These are phyloP conservation scores for Neodontobutis hainanensis DNA, from an alignment of 2,113 vertebrate species.

Conservation along the genomic window DNA sequence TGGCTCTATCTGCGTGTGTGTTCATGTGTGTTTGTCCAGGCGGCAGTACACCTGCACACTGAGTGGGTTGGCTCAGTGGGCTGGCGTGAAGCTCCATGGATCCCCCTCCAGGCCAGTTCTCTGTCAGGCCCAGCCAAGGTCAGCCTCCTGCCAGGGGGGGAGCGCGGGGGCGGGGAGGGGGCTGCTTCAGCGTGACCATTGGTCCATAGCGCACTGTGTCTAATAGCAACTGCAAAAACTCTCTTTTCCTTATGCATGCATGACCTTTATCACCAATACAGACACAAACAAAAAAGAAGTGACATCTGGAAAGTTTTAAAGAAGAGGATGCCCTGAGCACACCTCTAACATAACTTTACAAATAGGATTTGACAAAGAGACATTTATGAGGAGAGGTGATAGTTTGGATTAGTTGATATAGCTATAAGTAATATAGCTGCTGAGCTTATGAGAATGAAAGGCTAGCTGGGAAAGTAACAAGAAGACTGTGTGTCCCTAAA, in stretches of 20 bases:
- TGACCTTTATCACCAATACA: conserved; percentile 58
- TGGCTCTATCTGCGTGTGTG: conserved; percentile 41
- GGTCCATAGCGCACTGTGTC: conserved; percentile 77
- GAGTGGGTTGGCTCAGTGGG: conserved; percentile 73
- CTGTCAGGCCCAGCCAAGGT: conserved; percentile 79
- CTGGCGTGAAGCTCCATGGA: conserved; percentile 68
- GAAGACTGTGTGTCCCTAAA: conserved; percentile 62
- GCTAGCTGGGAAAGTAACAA: conserved; percentile 63
- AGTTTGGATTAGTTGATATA: conserved; percentile 45
- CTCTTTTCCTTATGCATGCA: conserved; percentile 31
- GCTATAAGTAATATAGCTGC: conserved; percentile 39
- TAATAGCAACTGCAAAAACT: conserved; percentile 81
- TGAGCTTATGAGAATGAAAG: conserved; percentile 48
- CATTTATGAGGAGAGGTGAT: conserved; percentile 27
- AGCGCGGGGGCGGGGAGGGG: conserved; percentile 32
- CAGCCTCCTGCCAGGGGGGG: conserved; percentile 65
- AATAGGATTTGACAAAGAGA: conserved; percentile 22
- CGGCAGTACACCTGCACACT: conserved; percentile 66
- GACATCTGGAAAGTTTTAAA: conserved; percentile 10
- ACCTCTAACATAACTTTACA: conserved; percentile 1
- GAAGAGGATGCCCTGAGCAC: not conserved
- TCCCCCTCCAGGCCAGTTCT: conserved; percentile 77
- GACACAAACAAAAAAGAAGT: conserved; percentile 16
- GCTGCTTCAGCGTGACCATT: conserved; percentile 71
- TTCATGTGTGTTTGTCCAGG: conserved; percentile 67